Evolutionary conservation across 2,113 vertebrate genomes (phyloP).

Genomic region (Actenoides lindsayi): DNA sequence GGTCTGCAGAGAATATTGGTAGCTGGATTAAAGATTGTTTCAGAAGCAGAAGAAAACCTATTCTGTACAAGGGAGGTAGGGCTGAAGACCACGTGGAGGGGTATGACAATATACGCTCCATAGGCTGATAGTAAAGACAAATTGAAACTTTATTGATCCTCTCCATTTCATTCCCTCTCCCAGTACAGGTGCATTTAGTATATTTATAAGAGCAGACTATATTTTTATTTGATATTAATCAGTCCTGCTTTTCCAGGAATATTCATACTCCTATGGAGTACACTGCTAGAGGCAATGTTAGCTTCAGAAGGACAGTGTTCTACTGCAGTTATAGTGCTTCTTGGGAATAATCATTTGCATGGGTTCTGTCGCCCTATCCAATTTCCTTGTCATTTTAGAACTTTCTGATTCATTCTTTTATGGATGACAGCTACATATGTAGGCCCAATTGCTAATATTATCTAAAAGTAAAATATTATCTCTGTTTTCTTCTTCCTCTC

Average conservation of each 20-base stretch:
- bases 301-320: not conserved
- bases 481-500: not conserved
- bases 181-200: not conserved
- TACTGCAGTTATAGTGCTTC: not conserved
- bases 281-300: not conserved
- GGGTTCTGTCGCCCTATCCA: not conserved
- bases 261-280: not conserved
- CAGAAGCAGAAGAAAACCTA: not conserved
- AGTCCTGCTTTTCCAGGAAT: not conserved
- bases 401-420: not conserved
- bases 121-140: not conserved
- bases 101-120: fast-evolving
- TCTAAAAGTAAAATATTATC: not conserved
- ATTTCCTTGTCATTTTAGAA: not conserved
- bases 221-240: not conserved
- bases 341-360: not conserved
- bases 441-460: not conserved
- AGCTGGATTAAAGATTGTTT: not conserved
- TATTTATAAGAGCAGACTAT: not conserved
- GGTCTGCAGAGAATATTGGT: not conserved
- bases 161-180: not conserved
- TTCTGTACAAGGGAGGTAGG: not conserved
- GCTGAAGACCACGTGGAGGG: not conserved
- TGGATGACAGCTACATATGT: not conserved
- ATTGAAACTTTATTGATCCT: not conserved